Conservation (phyloP, 2,888 invertebrate species). For the Silvanus unidentatus region DNA sequence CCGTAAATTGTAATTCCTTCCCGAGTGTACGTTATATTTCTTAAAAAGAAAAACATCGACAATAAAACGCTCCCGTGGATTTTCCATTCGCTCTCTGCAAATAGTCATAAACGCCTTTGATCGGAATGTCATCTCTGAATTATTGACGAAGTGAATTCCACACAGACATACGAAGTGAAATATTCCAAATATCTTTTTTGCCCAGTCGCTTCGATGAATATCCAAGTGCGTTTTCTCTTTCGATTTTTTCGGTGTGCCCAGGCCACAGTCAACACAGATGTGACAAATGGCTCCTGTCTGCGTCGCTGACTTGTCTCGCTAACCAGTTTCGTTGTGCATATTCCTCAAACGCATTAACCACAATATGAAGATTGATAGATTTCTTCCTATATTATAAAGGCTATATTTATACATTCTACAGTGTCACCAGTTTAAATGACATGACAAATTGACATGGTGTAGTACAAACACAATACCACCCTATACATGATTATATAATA, state of each 20-base stretch:
- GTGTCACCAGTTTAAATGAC: not conserved
- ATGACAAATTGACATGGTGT: slow-evolving; percentile 1
- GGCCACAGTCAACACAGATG: not conserved
- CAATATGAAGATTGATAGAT: slow-evolving; percentile 15
- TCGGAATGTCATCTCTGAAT: slow-evolving; percentile 11
- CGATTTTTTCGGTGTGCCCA: too few species aligned
- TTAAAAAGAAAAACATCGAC: too few species aligned
- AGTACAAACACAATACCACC: not conserved
- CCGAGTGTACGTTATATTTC: too few species aligned
- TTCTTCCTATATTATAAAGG: slow-evolving; percentile 11
- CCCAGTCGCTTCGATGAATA: slow-evolving; percentile 28
- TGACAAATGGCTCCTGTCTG: slow-evolving; percentile 23
- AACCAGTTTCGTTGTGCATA: slow-evolving; percentile 11
- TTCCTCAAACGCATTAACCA: slow-evolving; percentile 13
- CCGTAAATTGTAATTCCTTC: too few species aligned
- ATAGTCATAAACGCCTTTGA: slow-evolving; percentile 2
- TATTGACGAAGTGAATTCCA: slow-evolving; percentile 10
- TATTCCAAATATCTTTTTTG: slow-evolving; percentile 30
- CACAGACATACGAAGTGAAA: slow-evolving; percentile 18
- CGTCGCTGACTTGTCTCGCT: slow-evolving; percentile 18
- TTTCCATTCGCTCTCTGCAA: too few species aligned
- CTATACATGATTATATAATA: too few species aligned
- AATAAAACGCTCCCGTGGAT: too few species aligned
- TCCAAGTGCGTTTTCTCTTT: slow-evolving; percentile 16
- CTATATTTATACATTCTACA: not conserved